Percentiles rank a stretch among this genome's conserved stretches.
Conservation (phyloP, 2,797 vertebrate species). For the Platalea minor region DNA sequence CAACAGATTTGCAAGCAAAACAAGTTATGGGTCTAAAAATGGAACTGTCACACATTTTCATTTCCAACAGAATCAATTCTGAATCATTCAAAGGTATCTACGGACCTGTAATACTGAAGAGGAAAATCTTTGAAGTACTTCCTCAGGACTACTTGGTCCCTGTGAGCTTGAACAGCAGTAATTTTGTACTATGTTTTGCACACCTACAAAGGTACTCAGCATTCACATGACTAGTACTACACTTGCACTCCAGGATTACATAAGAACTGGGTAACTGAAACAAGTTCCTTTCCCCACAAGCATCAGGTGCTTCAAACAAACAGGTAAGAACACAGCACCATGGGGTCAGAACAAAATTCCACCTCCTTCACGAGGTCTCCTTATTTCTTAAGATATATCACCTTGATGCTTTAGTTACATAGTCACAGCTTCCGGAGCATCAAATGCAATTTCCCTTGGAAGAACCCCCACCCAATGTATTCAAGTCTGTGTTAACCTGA, state of each 20-base stretch:
- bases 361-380: not conserved
- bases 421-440: not conserved
- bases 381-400: not conserved
- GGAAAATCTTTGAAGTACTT: not conserved
- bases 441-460: not conserved
- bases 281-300: not conserved
- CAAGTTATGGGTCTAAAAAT: not conserved
- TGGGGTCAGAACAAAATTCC: not conserved
- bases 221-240: not conserved
- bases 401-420: not conserved
- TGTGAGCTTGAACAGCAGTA: not conserved
- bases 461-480: not conserved
- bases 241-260: constrained; percentile 6
- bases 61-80: not conserved
- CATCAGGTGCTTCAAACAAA: not conserved
- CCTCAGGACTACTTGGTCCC: not conserved
- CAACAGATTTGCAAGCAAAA: not conserved
- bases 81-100: not conserved
- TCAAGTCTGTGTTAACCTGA: not conserved
- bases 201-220: not conserved
- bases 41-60: not conserved
- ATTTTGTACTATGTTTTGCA: not conserved
- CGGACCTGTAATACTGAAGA: not conserved
- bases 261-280: not conserved
- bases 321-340: not conserved